Base-by-base conservation (phyloP, 2,888 invertebrate genomes). In the Nysson spinosus region DNA sequence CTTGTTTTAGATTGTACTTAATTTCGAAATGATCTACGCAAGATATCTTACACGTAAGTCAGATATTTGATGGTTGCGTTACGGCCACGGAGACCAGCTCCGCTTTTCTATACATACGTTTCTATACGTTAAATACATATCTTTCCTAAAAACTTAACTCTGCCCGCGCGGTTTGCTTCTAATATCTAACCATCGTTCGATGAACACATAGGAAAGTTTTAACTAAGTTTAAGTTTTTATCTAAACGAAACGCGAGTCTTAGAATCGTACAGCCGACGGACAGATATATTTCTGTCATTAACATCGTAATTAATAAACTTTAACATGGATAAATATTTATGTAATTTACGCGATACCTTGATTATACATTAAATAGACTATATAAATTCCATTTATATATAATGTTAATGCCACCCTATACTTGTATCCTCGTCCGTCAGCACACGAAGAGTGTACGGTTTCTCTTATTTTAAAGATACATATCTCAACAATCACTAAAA, bases 81-180 rank as follows among this genome's bases (percentile, higher is more conserved):
- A 30, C 50, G 43, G 40, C 50, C 44, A 14, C 40, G 64, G 75
- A 74, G 73, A 32, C 73, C 73, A 74, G 73, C 73, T 74, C 73
- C 72, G 54, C 43, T 19, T 49, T 35, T 24, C 30, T 46, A 22
- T 58, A 56, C 22, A 52, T 56, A 56, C 26, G n/a, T 43, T 20
- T 40, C 26, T n/a, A n/a, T n/a, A n/a, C n/a, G n/a, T n/a, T n/a
- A n/a, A n/a, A n/a, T n/a, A n/a, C n/a, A n/a, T n/a, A n/a, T n/a
- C n/a, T n/a, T n/a, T n/a, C 50, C 40, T 55, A 63, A 51, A 63
- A 74, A 70, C 47, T 22, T 39, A 56, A 61, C 35, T 12, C 14
- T 17, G n/a, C 2, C 32, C 40, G 32, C 52, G 35, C 37, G 26
- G 24, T 40, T 16, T 43, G 51, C 26, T 22, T 35, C 54, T 57